Conservation (phyloP, 1,140 invertebrate species). For the Alviniconcha marisindica region DNA sequence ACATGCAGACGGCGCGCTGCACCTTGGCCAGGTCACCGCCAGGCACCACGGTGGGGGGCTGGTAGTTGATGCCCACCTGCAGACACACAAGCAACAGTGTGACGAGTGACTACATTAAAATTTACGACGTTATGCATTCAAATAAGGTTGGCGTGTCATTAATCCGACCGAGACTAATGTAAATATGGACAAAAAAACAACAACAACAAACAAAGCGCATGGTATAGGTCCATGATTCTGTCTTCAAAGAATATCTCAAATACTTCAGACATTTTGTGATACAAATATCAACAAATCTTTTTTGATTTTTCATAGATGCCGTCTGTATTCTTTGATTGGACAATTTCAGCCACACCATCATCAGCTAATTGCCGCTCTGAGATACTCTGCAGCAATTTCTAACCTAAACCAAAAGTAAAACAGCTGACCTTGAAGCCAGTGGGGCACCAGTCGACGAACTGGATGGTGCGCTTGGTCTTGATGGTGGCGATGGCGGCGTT, state of each 20-base stretch:
- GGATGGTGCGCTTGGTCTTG: slow-evolving; percentile 31
- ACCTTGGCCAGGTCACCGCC: slow-evolving; percentile 64
- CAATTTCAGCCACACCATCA: neutral
- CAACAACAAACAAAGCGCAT: neutral
- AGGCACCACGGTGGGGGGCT: slow-evolving; percentile 39
- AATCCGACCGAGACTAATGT: neutral
- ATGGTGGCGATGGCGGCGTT: slow-evolving; percentile 31
- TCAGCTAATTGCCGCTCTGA: neutral
- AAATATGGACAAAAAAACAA: too few relatives aligned
- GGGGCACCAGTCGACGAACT: slow-evolving; percentile 30
- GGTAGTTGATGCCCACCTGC: slow-evolving; percentile 36
- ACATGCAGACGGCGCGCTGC: slow-evolving; percentile 35
- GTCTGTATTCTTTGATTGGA: neutral
- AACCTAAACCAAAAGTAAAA: neutral
- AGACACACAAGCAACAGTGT: neutral
- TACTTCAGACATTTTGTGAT: too few relatives aligned
- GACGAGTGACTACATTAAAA: neutral
- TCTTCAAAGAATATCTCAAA: neutral
- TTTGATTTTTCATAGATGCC: neutral
- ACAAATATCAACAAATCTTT: neutral
- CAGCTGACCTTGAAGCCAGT: slow-evolving; percentile 27
- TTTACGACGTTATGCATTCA: too few relatives aligned
- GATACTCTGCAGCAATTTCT: too few relatives aligned
- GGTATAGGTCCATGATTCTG: neutral
- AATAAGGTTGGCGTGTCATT: neutral